These are phyloP conservation scores for Rotaria sp. DNA, from an alignment of 2,888 invertebrate genomes.

Conservation along the genomic window DNA sequence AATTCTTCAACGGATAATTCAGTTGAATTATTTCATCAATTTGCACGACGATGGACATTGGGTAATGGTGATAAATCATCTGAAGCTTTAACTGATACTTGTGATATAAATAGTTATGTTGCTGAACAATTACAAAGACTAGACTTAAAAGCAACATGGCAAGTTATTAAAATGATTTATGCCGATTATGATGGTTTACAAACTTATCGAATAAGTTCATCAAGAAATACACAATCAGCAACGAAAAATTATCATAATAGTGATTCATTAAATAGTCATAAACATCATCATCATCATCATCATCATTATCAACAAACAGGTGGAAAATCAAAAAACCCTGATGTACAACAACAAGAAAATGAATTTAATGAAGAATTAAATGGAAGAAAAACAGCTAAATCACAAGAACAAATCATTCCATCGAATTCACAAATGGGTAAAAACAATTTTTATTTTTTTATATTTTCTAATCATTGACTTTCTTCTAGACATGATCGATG, in stretches of 20 bases:
- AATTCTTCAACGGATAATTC: background rate
- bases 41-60: constrained; percentile 10
- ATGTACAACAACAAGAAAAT: background rate
- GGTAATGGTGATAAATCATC: background rate
- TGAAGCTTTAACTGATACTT: background rate
- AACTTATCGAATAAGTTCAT: background rate
- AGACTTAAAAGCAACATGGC: constrained; percentile 7
- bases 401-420: background rate
- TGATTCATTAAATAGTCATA: background rate
- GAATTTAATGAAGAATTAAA: background rate
- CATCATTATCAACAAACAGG: background rate
- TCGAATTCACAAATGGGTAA: background rate
- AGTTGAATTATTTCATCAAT: background rate
- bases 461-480: too few relatives aligned
- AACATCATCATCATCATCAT: background rate
- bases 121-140: background rate
- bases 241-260: background rate
- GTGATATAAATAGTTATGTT: background rate
- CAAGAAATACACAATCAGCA: background rate
- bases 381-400: background rate
- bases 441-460: background rate
- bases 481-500: background rate
- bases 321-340: background rate
- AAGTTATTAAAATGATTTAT: constrained; percentile 1
- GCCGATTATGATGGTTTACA: background rate